These are phyloP conservation scores for Tribolium freemani DNA, from an alignment of 2,888 invertebrate genomes.

Conservation along the genomic window DNA sequence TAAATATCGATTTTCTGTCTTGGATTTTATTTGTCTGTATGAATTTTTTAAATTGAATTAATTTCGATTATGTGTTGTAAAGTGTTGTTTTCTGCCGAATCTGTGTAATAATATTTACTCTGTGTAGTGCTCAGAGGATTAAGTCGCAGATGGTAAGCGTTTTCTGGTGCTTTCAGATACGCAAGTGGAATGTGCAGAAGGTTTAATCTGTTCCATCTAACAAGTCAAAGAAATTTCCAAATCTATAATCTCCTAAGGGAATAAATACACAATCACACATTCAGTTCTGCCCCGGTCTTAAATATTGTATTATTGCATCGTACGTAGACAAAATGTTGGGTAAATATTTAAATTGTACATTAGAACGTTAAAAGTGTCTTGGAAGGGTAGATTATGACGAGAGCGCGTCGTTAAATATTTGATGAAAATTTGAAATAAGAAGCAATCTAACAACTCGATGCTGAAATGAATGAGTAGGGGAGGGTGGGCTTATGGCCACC, in stretches of 20 bases:
- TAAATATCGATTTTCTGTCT: conserved; percentile 6
- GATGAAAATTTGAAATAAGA: conserved; percentile 35
- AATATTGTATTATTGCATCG: conserved; percentile 2
- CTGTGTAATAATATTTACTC: conserved; percentile 48
- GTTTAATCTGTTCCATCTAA: conserved; percentile 38
- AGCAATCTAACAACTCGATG: conserved; percentile 14
- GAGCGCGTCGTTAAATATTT: conserved; percentile 28
- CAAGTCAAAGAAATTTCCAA: conserved; percentile 35
- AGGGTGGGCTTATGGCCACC: not conserved
- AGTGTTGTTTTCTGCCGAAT: conserved; percentile 44
- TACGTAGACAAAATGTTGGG: conserved; percentile 5
- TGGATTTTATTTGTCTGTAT: not conserved
- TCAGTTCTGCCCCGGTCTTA: not conserved
- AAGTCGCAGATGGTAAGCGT: conserved; percentile 46
- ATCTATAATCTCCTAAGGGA: conserved; percentile 36
- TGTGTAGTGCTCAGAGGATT: conserved; percentile 47
- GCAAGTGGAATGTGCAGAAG: conserved; percentile 33
- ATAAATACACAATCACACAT: conserved; percentile 33
- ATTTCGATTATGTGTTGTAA: not conserved
- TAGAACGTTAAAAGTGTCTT: conserved; percentile 24
- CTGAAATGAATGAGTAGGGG: not conserved
- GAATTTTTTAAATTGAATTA: not conserved
- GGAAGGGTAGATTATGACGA: conserved; percentile 24
- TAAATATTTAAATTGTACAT: conserved; percentile 31
- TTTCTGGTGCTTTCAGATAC: conserved; percentile 46